A percentile compares a stretch with the other conserved stretches of the same genome.
These are phyloP conservation scores for Pemphredon lugubris DNA, from an alignment of 2,888 invertebrate species.

Conservation along the genomic window DNA sequence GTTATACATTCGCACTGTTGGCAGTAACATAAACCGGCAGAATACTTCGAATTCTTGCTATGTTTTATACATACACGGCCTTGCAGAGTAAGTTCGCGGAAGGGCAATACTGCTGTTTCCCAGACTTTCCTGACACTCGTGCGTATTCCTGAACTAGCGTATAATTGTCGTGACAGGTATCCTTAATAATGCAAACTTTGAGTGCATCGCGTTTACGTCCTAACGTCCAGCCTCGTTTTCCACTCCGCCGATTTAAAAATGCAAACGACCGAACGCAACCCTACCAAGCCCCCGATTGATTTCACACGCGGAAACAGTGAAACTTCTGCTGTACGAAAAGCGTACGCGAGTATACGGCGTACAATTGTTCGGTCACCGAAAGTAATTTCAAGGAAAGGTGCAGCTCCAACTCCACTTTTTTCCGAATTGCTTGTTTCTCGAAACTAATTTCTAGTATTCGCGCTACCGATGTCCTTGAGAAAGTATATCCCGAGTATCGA, in stretches of 20 bases:
- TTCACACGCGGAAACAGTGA: constrained; percentile 14
- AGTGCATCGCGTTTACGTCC: constrained; percentile 67
- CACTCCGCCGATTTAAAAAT: constrained; percentile 70
- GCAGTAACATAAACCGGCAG: too few species aligned
- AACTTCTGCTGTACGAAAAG: background rate
- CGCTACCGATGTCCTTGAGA: too few species aligned
- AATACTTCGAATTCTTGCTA: too few species aligned
- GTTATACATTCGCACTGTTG: too few species aligned
- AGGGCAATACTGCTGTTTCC: background rate
- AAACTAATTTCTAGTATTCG: too few species aligned
- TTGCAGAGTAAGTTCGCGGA: too few species aligned
- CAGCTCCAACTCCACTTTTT: too few species aligned
- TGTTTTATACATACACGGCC: too few species aligned
- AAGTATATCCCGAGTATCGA: too few species aligned
- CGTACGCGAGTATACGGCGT: background rate
- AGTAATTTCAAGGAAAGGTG: too few species aligned
- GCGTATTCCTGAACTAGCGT: constrained; percentile 19
- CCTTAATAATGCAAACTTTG: constrained; percentile 72
- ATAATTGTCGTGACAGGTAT: constrained; percentile 22
- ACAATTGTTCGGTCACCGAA: too few species aligned
- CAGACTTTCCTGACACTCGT: background rate
- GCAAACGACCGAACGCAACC: constrained; percentile 61
- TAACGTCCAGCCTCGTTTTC: constrained; percentile 60
- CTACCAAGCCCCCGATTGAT: constrained; percentile 24
- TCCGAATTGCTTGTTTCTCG: too few species aligned